Conservation (phyloP, 2,797 vertebrate genomes). For the Botia kubotai region DNA sequence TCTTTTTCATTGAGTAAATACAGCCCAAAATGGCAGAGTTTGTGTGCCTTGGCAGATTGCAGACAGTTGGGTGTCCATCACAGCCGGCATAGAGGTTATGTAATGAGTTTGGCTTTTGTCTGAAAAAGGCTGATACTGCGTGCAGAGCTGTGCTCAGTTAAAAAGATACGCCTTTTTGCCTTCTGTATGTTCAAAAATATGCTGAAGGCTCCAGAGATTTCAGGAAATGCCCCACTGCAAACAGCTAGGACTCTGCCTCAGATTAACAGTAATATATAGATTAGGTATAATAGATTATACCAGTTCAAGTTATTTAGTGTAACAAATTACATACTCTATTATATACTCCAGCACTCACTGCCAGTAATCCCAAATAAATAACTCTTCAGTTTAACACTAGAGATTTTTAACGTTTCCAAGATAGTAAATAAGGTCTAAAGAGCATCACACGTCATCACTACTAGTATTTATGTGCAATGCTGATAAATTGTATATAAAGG, state of each 20-base stretch:
- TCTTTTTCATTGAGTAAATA: constrained; percentile 41
- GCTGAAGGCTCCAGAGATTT: background rate
- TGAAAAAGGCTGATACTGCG: constrained; percentile 64
- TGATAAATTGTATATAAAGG: background rate
- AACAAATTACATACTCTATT: background rate
- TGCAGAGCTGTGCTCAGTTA: constrained; percentile 9
- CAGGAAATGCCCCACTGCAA: background rate
- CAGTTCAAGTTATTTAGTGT: background rate
- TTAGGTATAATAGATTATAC: background rate
- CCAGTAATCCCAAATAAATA: background rate
- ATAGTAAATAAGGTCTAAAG: no score
- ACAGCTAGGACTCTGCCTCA: background rate
- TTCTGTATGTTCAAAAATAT: background rate
- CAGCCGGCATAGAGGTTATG: constrained; percentile 69
- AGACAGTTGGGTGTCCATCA: constrained; percentile 72
- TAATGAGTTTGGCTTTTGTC: constrained; percentile 63
- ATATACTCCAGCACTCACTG: background rate
- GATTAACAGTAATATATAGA: background rate
- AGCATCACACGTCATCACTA: no score
- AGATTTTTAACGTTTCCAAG: no score
- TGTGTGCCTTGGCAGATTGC: constrained; percentile 72
- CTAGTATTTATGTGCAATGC: no score
- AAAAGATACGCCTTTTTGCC: constrained; percentile 27
- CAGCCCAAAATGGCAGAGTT: constrained; percentile 62
- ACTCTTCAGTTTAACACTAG: no score